Base-by-base conservation (phyloP, 1,140 invertebrate genomes). In the Palaemon carinicauda region DNA sequence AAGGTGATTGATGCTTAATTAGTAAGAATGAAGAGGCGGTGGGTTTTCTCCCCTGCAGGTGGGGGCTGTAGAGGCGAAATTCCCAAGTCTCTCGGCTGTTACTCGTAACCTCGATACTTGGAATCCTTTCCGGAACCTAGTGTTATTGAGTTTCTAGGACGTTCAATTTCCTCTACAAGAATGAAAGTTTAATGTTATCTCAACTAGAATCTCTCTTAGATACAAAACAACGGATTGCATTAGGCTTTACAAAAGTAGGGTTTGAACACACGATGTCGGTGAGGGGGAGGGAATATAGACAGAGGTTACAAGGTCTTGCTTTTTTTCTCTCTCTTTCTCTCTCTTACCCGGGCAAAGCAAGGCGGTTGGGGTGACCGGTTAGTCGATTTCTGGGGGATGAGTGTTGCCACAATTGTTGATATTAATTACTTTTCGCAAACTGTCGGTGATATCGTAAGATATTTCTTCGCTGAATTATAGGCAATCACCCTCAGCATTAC, bases 361-460 rank as follows among this genome's bases (percentile, higher is more conserved):
- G 53, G 78, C 53, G 41, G 56, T 21, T 51, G 80, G 60, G 65
- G 41, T 81, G 41, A 33, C 80, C 80, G 50, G 80, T 81, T 81
- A 69, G 80, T 81, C 80, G 56, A 81, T 81, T 81, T 81, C 80
- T 81, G 65, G 65, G 65, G n/a, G 78, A 19, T 54, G 41, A 41
- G 60, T 81, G 80, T 71, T 81, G 80, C 60, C 80, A 60, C 29
- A n/a, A 33, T 50, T 14, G 0, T 19, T n/a, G 7, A 9, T 24
- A 81, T 81, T 81, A 51, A 81, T 80, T 51, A 50, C 33, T 41
- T 52, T 52, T 24, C n/a, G 29, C n/a, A 31, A 12, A 7, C 17
- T 24, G n/a, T 21, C 1, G 2, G 24, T 0, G 12, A 21, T 52
- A 14, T 50, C 33, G 24, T 0, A 7, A 15, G 17, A 50, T 65